Conservation (phyloP, 1,140 invertebrate species). For the Reticulitermes speratus region DNA sequence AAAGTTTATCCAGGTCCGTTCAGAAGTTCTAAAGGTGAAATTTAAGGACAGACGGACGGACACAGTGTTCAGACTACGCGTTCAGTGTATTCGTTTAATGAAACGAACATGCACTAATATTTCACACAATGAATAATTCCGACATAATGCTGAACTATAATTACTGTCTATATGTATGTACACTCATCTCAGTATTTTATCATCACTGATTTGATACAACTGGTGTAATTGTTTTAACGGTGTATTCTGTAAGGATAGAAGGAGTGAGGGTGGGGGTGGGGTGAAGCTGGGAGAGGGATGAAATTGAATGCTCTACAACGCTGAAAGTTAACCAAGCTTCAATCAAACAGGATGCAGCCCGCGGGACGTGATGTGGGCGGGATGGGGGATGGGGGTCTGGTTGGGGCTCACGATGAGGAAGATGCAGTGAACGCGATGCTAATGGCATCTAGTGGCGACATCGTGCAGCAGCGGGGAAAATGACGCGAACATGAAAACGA, state of each 20-base stretch:
- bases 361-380: not conserved
- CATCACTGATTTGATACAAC: not conserved
- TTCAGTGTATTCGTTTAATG: too few species aligned
- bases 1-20: too few species aligned
- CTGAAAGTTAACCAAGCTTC: slow-evolving; percentile 28
- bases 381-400: not conserved
- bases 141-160: too few species aligned
- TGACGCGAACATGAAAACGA: not conserved
- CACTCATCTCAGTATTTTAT: too few species aligned
- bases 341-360: slow-evolving; percentile 28
- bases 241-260: not conserved
- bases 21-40: too few species aligned
- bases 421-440: not conserved
- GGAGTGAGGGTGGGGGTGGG: too few species aligned
- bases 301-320: slow-evolving; percentile 25
- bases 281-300: not conserved
- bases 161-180: too few species aligned
- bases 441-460: slow-evolving; percentile 13
- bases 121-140: too few species aligned
- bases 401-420: not conserved
- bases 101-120: too few species aligned
- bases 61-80: too few species aligned
- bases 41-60: too few species aligned
- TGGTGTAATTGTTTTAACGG: slow-evolving; percentile 10
- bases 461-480: not conserved